Evolutionary conservation across 2,113 vertebrate species (phyloP), one percentile per base, ranked within the genome.

Genomic region (Microtus oregoni): DNA sequence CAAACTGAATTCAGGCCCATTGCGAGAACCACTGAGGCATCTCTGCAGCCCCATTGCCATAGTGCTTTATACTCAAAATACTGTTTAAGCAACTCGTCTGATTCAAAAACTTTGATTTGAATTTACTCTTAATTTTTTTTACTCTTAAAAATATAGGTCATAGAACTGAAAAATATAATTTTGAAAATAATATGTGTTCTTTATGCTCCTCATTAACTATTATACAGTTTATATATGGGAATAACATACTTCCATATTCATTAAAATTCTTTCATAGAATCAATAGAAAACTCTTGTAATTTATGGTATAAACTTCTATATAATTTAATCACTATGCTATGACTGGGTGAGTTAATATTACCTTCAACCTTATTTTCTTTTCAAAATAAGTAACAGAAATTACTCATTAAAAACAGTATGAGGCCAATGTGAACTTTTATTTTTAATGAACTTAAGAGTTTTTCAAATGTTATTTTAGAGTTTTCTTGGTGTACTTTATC

Each of bases 191-290:
- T 50, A 52, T 88, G 61, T 13, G 77, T 82, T 88, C 47, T 86
- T 26, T 22, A 9, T 67, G 83, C 12, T 52, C 70, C 38, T 83
- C 4, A 55, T 38, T 65, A 90, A 32, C 73, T 92, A 75, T 52
- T 81, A 82, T 1, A 47, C 19, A 79, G 63, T 19, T 44, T 24
- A 50, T 38, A 10, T 14, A 91, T 28, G 19, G 72, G 20, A 63
- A 38, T 22, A 83, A 89, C 38, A 87, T 7, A 73, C 10, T 75
- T 95, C 83, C 20, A 86, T 61, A 92, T 81, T 47, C 4, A 73
- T 89, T 96, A 92, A 94, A 95, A 96, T 58, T 87, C 28, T 95
- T 93, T 79, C 7, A 52, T 5, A 73, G 35, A 90, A 58, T 55
- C 86, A 75, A 86, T 38, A 17, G 19, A 26, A 92, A 85, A 92